Base-by-base conservation (phyloP, 2,888 invertebrate genomes). In the Marasmarcha lunaedactyla region DNA sequence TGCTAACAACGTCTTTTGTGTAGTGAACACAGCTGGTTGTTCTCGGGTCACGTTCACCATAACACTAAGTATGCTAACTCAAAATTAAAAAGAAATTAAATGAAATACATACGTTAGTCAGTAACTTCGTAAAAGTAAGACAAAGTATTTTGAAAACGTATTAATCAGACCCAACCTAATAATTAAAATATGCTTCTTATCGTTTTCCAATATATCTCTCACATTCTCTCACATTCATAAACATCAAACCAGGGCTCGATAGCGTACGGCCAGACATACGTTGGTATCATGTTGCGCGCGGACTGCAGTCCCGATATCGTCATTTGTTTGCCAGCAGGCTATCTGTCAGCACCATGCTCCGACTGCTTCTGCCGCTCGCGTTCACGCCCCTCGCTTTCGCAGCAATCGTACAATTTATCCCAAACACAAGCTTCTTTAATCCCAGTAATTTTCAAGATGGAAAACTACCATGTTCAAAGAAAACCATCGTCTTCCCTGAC, bases 401-500 rank as follows among this genome's bases (percentile, higher is more conserved):
- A 13, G 46, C 63, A 14, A 48, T 56, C 36, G 79, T 81, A 9
- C 69, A 62, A 51, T 81, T 76, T 74, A 47, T 70, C 33, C 74
- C 76, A 1, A 72, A 67, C 41, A 59, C 63, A 10, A 71, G 65
- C 44, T 76, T 78, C 46, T 70, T 71, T 45, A 46, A 73, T 40
- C 59, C 77, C 1, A 53, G 46, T 7, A 81, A 73, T 47, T 81
- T 69, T 41, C 64, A 65, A 44, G 59, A 65, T 37, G 60, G 59
- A 0, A 67, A 67, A 42, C 52, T 74, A 12, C 81, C 81, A 0
- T 81, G 81, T 44, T 73, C 81, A 0, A 73, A 65, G 44, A 61
- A 76, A 49, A 71, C 61, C 9, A 71, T 81, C 0, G 52, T 81
- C 7, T 78, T 83, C 33, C 76, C 79, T 11, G 58, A 68, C 35